Evolutionary conservation across 2,113 vertebrate species (phyloP).

Genomic region (Irena cyanogastra): DNA sequence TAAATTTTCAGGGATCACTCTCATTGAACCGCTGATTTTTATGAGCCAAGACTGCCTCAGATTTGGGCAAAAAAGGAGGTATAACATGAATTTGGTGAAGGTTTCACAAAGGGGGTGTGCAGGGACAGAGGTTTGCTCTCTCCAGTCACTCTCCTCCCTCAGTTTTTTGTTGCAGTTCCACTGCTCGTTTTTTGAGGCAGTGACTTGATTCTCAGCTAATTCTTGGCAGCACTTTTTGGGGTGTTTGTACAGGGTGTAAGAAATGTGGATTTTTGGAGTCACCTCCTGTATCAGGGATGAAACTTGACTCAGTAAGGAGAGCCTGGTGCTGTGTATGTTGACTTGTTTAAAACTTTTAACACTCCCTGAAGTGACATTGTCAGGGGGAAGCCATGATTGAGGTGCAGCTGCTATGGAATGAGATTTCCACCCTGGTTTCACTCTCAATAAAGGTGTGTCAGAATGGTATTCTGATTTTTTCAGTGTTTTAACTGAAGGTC

Average conservation of each 20-base stretch:
- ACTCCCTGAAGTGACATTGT: background rate
- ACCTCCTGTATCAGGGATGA: background rate
- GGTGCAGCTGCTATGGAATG: background rate
- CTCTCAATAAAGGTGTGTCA: background rate
- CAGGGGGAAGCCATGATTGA: background rate
- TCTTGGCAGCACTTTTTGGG: background rate
- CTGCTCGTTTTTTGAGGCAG: background rate
- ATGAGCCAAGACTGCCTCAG: background rate
- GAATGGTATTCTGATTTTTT: background rate
- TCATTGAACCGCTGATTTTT: background rate
- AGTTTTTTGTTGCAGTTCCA: background rate
- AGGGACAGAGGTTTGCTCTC: background rate
- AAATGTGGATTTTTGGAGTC: background rate
- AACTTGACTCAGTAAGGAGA: background rate
- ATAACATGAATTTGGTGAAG: accelerated
- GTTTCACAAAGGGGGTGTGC: background rate
- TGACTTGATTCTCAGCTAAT: background rate
- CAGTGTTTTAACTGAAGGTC: background rate
- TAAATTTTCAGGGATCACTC: background rate
- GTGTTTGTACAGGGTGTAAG: background rate
- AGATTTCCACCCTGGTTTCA: background rate
- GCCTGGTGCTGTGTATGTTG: background rate
- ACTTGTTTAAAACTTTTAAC: background rate
- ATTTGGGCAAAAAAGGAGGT: background rate
- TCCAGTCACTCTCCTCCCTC: background rate